Percentiles rank a stretch among this genome's conserved stretches.
Evolutionary conservation across 37 sponge, comb jelly and placozoan genomes (phyloP).

Genomic region (Theonella swinhoei): DNA sequence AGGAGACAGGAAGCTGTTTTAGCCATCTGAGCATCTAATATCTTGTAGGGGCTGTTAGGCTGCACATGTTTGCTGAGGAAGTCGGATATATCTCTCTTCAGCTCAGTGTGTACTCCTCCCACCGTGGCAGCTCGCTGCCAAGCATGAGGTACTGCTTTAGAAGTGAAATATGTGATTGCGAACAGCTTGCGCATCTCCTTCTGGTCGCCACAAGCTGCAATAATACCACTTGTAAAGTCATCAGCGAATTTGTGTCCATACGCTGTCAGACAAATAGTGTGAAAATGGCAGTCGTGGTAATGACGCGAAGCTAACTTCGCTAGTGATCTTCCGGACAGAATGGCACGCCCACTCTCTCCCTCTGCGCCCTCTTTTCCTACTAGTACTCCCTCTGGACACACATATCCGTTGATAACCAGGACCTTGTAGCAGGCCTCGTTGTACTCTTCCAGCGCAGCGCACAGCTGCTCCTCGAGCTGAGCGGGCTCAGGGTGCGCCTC

Average conservation of each 20-base stretch:
- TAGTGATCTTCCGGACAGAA: slow-evolving; percentile 19
- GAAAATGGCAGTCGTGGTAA: slow-evolving; percentile 18
- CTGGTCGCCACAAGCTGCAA: not conserved
- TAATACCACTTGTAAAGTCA: not conserved
- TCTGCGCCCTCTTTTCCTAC: not conserved
- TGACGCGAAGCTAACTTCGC: slow-evolving; percentile 10
- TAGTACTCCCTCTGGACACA: slow-evolving; percentile 12
- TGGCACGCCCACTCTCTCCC: not conserved
- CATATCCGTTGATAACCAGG: slow-evolving; percentile 48
- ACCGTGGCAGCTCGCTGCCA: slow-evolving; percentile 28
- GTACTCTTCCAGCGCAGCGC: slow-evolving; percentile 11
- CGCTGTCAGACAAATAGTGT: not conserved
- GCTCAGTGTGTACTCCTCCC: slow-evolving; percentile 31
- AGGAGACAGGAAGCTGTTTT: not conserved
- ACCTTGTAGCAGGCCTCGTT: slow-evolving; percentile 39
- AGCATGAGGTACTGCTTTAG: not conserved
- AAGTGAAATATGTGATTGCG: slow-evolving; percentile 43
- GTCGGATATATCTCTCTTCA: slow-evolving; percentile 27
- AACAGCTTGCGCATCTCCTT: not conserved
- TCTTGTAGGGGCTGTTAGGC: slow-evolving; percentile 54
- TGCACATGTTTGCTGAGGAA: slow-evolving; percentile 16
- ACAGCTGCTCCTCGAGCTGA: slow-evolving; percentile 5
- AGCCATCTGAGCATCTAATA: slow-evolving; percentile 16
- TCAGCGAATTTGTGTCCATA: slow-evolving; percentile 46
- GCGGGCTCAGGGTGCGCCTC: slow-evolving; percentile 16